Conservation (phyloP, 37 sponge, comb jelly and placozoan species). For the Dysidea cf. avara region DNA sequence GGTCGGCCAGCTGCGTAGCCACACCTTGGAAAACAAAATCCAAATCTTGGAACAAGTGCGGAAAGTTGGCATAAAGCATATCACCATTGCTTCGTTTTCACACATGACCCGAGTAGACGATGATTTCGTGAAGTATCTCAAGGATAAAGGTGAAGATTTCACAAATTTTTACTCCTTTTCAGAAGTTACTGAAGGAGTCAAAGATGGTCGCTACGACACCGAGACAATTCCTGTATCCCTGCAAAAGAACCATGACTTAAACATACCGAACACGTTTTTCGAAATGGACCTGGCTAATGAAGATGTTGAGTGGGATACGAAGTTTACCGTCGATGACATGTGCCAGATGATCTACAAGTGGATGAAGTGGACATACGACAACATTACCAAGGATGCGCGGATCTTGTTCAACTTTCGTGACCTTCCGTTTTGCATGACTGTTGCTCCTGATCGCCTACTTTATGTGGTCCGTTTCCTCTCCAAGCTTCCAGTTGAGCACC, state of each 20-base stretch:
- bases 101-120: too few species aligned
- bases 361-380: conserved; percentile 44
- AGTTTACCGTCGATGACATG: too few species aligned
- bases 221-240: too few species aligned
- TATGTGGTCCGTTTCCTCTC: conserved; percentile 61
- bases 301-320: too few species aligned
- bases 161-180: conserved; percentile 63
- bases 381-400: conserved; percentile 38
- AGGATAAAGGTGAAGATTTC: conserved; percentile 54
- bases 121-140: too few species aligned
- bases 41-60: conserved; percentile 68
- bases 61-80: conserved; percentile 64
- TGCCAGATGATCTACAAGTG: conserved; percentile 59
- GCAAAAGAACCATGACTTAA: conserved; percentile 67
- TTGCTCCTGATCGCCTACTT: conserved; percentile 64
- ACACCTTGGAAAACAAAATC: conserved; percentile 79
- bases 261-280: too few species aligned
- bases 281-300: too few species aligned
- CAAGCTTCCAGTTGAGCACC: conserved; percentile 70
- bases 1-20: too few species aligned
- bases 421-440: too few species aligned
- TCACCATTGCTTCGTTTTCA: conserved; percentile 87
- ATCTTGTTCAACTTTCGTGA: conserved; percentile 78
- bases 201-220: too few species aligned
- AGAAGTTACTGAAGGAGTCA: too few species aligned